These are phyloP conservation scores for Psittacula cyanocephala DNA, from an alignment of 2,113 vertebrate species.

Conservation along the genomic window DNA sequence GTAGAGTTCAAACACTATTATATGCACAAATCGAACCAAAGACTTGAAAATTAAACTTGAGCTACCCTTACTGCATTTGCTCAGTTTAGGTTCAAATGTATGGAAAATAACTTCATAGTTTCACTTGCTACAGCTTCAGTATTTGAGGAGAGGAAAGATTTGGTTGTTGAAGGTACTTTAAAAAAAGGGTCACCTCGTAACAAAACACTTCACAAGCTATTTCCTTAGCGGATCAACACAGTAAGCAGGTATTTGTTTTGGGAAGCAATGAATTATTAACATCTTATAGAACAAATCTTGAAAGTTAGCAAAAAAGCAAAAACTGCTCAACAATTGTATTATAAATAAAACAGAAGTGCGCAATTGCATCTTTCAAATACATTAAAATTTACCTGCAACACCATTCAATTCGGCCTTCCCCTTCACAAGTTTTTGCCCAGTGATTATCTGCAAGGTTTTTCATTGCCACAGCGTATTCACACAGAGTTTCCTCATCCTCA, in stretches of 20 bases:
- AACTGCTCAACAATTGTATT: background rate
- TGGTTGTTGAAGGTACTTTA: background rate
- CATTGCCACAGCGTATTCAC: constrained; percentile 97
- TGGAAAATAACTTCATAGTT: background rate
- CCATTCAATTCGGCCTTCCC: constrained; percentile 97
- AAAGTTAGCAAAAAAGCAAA: background rate
- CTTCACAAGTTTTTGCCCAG: constrained; percentile 93
- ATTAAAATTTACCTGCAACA: constrained; percentile 87
- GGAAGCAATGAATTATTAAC: background rate
- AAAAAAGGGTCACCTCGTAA: background rate
- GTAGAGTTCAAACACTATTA: background rate
- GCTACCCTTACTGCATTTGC: background rate
- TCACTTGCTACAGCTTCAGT: background rate
- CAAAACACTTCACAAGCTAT: background rate
- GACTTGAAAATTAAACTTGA: background rate
- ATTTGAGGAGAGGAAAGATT: background rate
- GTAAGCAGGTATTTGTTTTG: background rate
- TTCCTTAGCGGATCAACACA: background rate
- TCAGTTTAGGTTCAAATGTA: background rate
- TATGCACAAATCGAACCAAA: background rate
- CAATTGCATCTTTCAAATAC: background rate
- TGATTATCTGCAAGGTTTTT: constrained; percentile 97
- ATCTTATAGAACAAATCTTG: background rate
- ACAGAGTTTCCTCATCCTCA: constrained; percentile 93
- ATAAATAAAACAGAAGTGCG: background rate